Base-by-base conservation (phyloP, 2,888 invertebrate species). In the Bombyx huttoni region DNA sequence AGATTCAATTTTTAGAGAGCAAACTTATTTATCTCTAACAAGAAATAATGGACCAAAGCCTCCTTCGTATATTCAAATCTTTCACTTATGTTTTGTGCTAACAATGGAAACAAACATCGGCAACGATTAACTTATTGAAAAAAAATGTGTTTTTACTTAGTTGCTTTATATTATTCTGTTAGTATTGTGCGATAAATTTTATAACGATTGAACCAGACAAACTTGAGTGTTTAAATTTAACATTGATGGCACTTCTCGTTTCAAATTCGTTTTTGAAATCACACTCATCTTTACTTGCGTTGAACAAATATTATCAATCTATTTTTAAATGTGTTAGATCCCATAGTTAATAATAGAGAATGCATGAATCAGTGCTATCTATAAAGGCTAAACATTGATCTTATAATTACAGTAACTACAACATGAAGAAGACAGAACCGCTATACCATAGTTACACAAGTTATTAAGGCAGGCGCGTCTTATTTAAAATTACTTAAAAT, bases 381-480 rank as follows among this genome's bases (percentile, higher is more conserved):
- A 55, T 52, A 51, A 57, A 61, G 62, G 55, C 53, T 62, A 63
- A 63, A 54, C 59, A 61, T 58, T 59, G 57, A 59, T 62, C 61
- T 66, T 66, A 61, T 56, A 65, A 63, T 62, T 67, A 65, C 63
- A 67, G 61, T 67, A 67, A 65, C 70, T 64, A 68, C 60, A 63
- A 64, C 62, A 65, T 67, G 64, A 66, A 70, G 68, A 65, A 68
- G 68, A 72, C 63, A 65, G 64, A 71, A 70, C 65, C 72, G 70
- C 68, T 61, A 63, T n/a, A n/a, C n/a, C n/a, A n/a, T 64, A 65
- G 66, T 67, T 69, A 69, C 62, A 68, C 65, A 66, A 47, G 47
- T 52, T 71, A 73, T 70, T 78, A 80, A 80, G 79, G 79, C 79
- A 78, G 73, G 74, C 69, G 62, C 67, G 70, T 60, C 67, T 69